Conservation (phyloP, 2,113 vertebrate species). For the Pangasianodon hypophthalmus region DNA sequence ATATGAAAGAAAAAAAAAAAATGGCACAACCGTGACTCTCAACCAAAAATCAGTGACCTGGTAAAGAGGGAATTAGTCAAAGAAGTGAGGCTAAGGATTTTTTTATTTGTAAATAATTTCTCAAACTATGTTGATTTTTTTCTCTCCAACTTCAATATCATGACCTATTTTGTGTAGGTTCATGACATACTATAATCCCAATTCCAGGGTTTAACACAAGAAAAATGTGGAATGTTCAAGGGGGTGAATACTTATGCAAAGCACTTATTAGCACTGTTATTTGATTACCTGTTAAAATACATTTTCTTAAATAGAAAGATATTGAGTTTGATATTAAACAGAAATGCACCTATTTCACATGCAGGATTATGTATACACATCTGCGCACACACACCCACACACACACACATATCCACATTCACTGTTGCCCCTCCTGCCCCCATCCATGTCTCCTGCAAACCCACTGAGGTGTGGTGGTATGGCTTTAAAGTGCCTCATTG, state of each 20-base stretch:
- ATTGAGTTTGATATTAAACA: neutral
- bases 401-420: neutral
- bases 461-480: conserved; percentile 68
- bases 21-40: neutral
- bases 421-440: conserved; percentile 31
- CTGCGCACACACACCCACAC: conserved; percentile 34
- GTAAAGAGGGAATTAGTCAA: neutral
- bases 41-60: neutral
- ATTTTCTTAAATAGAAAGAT: neutral
- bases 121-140: neutral
- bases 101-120: neutral
- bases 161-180: neutral
- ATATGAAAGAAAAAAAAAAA: neutral
- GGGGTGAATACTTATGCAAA: neutral
- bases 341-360: neutral
- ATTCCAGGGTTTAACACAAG: neutral
- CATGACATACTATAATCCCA: neutral
- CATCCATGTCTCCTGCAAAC: conserved; percentile 54
- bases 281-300: neutral
- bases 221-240: neutral
- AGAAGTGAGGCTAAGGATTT: neutral
- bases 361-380: neutral
- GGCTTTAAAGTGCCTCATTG: conserved; percentile 68
- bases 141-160: neutral
- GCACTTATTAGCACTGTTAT: neutral